Percentiles rank a stretch among this genome's conserved stretches.
phyloP scores from a whole-genome alignment of 2,888 invertebrate genomes.

The Brachylomia viminalis region DNA sequence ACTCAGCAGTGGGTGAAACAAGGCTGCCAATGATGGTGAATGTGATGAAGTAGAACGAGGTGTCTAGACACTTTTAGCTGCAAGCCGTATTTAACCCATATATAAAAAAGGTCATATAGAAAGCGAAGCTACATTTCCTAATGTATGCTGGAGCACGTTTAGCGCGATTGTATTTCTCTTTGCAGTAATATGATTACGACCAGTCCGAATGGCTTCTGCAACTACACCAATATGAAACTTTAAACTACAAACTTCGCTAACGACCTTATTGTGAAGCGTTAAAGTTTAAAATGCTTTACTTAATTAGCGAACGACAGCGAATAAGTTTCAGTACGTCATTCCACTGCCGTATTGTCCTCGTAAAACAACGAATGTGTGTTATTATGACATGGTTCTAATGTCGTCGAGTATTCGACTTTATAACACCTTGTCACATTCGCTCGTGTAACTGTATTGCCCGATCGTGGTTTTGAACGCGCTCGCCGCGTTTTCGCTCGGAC shows the following conservation, averaged over 20 bases:
- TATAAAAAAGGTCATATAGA: constrained; percentile 57
- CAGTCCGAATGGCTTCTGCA: constrained; percentile 73
- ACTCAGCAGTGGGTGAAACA: too few relatives aligned
- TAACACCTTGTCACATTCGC: constrained; percentile 75
- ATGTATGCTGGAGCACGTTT: constrained; percentile 64
- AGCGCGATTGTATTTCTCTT: constrained; percentile 65
- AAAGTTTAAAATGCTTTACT: constrained; percentile 68
- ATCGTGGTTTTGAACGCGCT: constrained; percentile 79
- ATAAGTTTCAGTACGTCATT: constrained; percentile 70
- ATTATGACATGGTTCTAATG: constrained; percentile 76
- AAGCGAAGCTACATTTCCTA: constrained; percentile 67
- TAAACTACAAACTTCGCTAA: constrained; percentile 46
- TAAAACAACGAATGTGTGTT: constrained; percentile 74
- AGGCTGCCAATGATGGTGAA: too few relatives aligned
- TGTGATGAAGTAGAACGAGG: not conserved
- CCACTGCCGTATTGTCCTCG: constrained; percentile 62
- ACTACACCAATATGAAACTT: constrained; percentile 51
- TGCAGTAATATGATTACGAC: constrained; percentile 78
- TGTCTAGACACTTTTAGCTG: constrained; percentile 24
- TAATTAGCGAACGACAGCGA: constrained; percentile 62
- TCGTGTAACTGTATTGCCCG: constrained; percentile 71
- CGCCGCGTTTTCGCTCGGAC: constrained; percentile 83
- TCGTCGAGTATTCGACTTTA: constrained; percentile 64
- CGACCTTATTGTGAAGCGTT: constrained; percentile 57
- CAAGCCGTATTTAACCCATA: constrained; percentile 10